Evolutionary conservation across 2,797 vertebrate species (phyloP), one percentile per base, ranked within the genome.

Genomic region (Phrynocephalus guinanensis): DNA sequence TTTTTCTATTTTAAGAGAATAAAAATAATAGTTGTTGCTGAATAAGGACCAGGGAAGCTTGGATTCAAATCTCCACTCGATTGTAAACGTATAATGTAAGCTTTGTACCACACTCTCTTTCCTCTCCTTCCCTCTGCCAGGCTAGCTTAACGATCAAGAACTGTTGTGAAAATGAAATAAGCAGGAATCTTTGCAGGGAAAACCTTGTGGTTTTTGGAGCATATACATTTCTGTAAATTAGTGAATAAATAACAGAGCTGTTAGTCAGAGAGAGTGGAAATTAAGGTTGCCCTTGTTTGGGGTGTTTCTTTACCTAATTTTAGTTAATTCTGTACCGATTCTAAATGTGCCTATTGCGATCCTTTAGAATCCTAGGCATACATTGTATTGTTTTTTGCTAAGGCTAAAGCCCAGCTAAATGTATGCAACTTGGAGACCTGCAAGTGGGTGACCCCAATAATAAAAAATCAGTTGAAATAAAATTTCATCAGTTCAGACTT

Each of bases 141-240:
- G 24, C 50, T 80, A 13, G n/a, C 50, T 33, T 80, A 22, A 13
- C 24, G 38, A 3, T 28, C 33, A 44, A 63, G 52, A 8, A n/a
- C 70, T 67, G 28, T 48, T 68, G 38, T 50, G 72, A 75, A 24
- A 2, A 33, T 82, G 68, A 82, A 63, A 79, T 79, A 4, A 56
- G 52, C n/a, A 18, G 26, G 20, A 30, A 63, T 76, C 1, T 16
- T 56, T 50, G 11, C 6, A 52, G 77, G 28, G 44, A 9, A 28
- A 16, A 56, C 6, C 6, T 28, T 75, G 16, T 13, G 66, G 15
- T 56, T 0, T 71, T 30, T 16, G 44, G 28, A n/a, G 18, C 28
- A 68, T 68, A 78, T 85, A 85, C 30, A 85, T 67, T 38, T 1
- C 66, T 79, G 18, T 79, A 50, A n/a, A 52, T 82, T 72, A 24